A percentile compares a stretch with the other conserved stretches of the same genome.
Evolutionary conservation across 2,888 invertebrate genomes (phyloP).

Genomic region (Prosapia bicincta): DNA sequence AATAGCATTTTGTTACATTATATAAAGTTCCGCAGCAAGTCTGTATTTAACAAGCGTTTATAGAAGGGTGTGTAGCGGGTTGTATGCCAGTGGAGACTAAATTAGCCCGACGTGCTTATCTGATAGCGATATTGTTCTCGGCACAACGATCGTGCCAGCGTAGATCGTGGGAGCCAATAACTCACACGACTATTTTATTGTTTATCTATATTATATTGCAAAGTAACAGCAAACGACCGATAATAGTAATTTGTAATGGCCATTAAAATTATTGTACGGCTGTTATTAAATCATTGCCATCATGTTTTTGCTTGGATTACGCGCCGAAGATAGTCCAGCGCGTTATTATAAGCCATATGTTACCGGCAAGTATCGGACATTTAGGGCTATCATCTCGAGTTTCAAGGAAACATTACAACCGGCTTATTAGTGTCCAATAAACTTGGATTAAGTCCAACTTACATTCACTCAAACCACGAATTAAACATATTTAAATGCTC

Average conservation of each 20-base stretch:
- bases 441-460: not conserved
- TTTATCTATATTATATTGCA: constrained; percentile 11
- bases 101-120: not conserved
- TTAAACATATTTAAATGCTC: not conserved
- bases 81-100: not conserved
- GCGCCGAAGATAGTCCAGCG: not conserved
- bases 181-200: constrained; percentile 8
- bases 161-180: constrained; percentile 6
- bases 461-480: not conserved
- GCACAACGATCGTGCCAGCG: not conserved
- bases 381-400: not conserved
- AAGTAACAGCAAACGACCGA: not conserved
- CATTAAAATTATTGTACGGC: constrained; percentile 8
- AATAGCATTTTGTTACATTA: too few species aligned
- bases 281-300: constrained; percentile 8
- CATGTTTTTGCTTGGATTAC: not conserved
- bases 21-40: too few species aligned
- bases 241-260: constrained; percentile 5
- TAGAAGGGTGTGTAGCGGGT: not conserved
- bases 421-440: not conserved
- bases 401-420: not conserved
- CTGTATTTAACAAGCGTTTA: too few species aligned
- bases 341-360: not conserved
- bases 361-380: not conserved
- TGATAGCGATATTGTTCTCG: constrained; percentile 6